A percentile compares a stretch with the other conserved stretches of the same genome.
Evolutionary conservation across 2,113 vertebrate species (phyloP).

Genomic region (Xerus inauris): DNA sequence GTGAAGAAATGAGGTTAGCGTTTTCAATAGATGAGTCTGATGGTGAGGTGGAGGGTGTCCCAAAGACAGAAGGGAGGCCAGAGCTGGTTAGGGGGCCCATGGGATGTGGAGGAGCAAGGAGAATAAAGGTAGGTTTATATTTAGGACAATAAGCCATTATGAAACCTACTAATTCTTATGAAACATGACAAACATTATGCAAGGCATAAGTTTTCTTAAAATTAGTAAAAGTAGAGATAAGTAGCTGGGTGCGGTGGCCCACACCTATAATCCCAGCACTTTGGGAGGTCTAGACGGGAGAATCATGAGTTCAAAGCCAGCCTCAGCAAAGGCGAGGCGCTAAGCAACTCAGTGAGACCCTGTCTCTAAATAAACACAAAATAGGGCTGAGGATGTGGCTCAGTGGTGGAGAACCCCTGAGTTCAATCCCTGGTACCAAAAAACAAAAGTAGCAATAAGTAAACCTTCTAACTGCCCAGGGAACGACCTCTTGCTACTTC

Average conservation of each 20-base stretch:
- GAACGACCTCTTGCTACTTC: neutral
- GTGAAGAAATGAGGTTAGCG: too few relatives aligned
- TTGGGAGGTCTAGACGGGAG: too few relatives aligned
- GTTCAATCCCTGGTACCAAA: too few relatives aligned
- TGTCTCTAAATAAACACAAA: too few relatives aligned
- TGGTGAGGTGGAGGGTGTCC: neutral
- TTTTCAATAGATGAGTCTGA: neutral
- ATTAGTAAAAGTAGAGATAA: neutral
- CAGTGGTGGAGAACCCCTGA: too few relatives aligned
- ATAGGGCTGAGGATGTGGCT: too few relatives aligned
- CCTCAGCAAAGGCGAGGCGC: too few relatives aligned
- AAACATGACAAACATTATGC: neutral
- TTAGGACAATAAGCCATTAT: neutral
- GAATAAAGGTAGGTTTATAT: neutral
- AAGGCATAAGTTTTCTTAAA: neutral
- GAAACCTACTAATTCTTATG: neutral
- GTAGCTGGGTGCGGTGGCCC: too few relatives aligned
- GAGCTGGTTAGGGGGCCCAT: neutral
- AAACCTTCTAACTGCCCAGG: neutral
- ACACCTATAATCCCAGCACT: too few relatives aligned
- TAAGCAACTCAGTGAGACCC: too few relatives aligned
- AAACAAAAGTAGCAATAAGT: neutral
- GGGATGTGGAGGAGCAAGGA: accelerated
- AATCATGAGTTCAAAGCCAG: too few relatives aligned
- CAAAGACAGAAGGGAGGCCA: neutral